Evolutionary conservation across 2,797 vertebrate species (phyloP), one percentile per base, ranked within the genome.

Genomic region (Malurus splendens): DNA sequence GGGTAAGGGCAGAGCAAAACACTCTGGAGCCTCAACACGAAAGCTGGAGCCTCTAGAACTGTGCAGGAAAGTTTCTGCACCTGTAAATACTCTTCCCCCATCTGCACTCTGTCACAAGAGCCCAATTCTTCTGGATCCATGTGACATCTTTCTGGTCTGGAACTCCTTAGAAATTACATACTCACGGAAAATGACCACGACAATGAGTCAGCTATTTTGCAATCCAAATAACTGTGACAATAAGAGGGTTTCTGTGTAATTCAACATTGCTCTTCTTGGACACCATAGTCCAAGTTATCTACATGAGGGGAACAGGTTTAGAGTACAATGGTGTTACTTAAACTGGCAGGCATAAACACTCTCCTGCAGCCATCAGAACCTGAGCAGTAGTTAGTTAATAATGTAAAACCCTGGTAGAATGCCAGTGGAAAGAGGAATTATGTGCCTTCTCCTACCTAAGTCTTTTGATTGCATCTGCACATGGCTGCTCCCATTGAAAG

Each of bases 151-250:
- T 81, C 39, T 51, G 32, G 8, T 32, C 42, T 50, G 38, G 22
- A 10, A 18, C 25, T 18, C 23, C 27, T 30, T 16, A 30, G 32
- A 61, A 71, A 50, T 11, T 18, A 30, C 4, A 47, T 18, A 65
- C 68, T 7, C 14, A 13, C 30, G 47, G 38, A 56, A 59, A 73
- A 77, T 20, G 5, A 4, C 8, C 5, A 12, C 9, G 32, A 18
- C 19, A 45, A 28, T 7, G 44, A 65, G 14, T 10, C 27, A 25
- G 30, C 17, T 45, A 14, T 12, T 39, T 2, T 59, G 39, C 32
- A 33, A 18, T 9, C 28, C 39, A 24, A 54, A 19, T 10, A 2
- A 11, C 33, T 0, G 0, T 10, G 27, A 42, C 32, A 64, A 28
- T 4, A 25, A 59, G 38, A 81, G 14, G 6, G 2, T 0, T 44